Conservation (phyloP, 2,888 invertebrate genomes). For the Eueremaeus valkanovi region DNA sequence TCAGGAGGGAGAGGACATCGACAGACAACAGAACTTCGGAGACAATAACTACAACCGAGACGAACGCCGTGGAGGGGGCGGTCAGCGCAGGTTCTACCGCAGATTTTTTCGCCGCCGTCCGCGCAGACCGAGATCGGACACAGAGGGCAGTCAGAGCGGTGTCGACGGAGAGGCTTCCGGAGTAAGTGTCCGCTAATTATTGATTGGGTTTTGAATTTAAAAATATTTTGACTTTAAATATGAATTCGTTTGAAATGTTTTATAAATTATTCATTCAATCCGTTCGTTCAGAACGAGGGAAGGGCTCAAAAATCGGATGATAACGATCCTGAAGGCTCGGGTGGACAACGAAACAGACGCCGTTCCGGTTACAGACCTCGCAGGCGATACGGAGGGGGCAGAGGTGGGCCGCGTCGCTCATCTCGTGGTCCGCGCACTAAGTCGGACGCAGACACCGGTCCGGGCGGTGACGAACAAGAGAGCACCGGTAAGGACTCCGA, state of each 20-base stretch:
- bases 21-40: constrained; percentile 27
- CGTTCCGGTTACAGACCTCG: neutral
- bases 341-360: neutral
- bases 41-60: constrained; percentile 39
- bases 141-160: constrained; percentile 47
- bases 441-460: neutral
- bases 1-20: constrained; percentile 46
- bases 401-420: neutral
- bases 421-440: neutral
- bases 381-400: neutral
- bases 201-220: neutral
- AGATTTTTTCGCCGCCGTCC: constrained; percentile 43
- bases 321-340: neutral
- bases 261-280: too few species aligned
- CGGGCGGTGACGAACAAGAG: neutral
- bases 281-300: neutral
- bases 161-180: constrained; percentile 44
- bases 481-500: neutral
- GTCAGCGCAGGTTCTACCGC: constrained; percentile 37
- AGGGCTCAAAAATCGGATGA: neutral
- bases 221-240: too few species aligned
- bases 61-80: constrained; percentile 38
- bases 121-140: constrained; percentile 46
- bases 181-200: neutral
- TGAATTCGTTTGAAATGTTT: too few species aligned